Percentiles rank a stretch among this genome's conserved stretches.
These are phyloP conservation scores for Smutsia gigantea DNA, from an alignment of 2,797 vertebrate species.

Conservation along the genomic window DNA sequence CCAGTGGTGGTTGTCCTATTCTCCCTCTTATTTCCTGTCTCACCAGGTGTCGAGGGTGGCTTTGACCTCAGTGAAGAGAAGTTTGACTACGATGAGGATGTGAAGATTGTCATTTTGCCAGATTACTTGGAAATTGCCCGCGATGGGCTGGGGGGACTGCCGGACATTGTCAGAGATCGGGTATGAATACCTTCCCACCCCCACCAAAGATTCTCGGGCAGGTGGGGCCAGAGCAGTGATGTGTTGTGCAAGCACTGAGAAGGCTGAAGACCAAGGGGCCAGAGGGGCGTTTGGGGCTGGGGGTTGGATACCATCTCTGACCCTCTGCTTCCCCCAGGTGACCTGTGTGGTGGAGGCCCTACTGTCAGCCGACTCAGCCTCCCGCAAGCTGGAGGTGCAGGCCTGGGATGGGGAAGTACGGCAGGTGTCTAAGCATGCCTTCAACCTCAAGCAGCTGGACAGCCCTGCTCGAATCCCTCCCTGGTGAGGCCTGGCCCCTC, in stretches of 20 bases:
- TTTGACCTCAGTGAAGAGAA: slow-evolving; percentile 95
- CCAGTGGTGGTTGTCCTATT: neutral
- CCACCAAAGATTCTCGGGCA: neutral
- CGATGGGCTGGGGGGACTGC: slow-evolving; percentile 92
- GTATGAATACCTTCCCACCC: slow-evolving; percentile 82
- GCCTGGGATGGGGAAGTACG: slow-evolving; percentile 99
- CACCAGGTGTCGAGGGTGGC: slow-evolving; percentile 95
- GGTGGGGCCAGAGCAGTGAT: neutral
- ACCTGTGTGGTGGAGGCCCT: slow-evolving; percentile 94
- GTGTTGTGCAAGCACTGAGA: neutral
- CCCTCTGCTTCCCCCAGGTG: slow-evolving; percentile 87
- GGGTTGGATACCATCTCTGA: neutral
- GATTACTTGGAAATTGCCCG: slow-evolving; percentile 95
- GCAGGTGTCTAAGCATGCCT: slow-evolving; percentile 95
- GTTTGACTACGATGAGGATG: slow-evolving; percentile 95
- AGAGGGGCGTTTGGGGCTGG: too few relatives aligned
- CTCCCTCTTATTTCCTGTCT: neutral
- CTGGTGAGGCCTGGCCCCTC: slow-evolving; percentile 88
- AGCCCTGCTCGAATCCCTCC: slow-evolving; percentile 97
- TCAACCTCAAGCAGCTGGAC: slow-evolving; percentile 95
- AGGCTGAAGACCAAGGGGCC: neutral
- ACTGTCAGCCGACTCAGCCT: slow-evolving; percentile 96
- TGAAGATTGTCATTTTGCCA: slow-evolving; percentile 97
- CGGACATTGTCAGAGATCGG: slow-evolving; percentile 96
- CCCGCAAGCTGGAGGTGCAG: slow-evolving; percentile 96